Base-by-base conservation (phyloP, 2,113 vertebrate species). In the Channa maculata region DNA sequence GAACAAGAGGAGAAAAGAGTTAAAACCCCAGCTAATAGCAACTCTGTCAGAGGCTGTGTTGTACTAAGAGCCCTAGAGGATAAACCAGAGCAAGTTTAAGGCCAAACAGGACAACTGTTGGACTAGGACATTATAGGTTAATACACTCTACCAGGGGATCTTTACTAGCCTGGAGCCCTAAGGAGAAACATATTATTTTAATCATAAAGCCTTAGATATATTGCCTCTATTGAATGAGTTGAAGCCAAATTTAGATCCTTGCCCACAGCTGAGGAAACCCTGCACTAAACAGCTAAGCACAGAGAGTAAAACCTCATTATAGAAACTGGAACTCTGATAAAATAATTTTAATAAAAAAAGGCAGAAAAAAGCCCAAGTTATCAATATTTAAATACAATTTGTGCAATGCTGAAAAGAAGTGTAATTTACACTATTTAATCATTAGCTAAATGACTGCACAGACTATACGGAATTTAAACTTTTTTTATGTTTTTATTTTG, bases 41-140 rank as follows among this genome's bases (percentile, higher is more conserved):
- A 66, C 63, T 76, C 38, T 68, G 80, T 84, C 65, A 65, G 10
- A 65, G 85, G 86, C 75, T 24, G 57, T 63, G 55, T 82, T 90
- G 51, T 83, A 57, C 51, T n/a, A 52, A 61, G 57, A 48, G 14
- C 52, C 85, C 70, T 71, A 24, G 48, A 63, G 63, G 74, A 78
- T 76, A 79, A 75, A 71, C 24, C 46, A 60, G 59, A 41, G 57
- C 8, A 13, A 76, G 54, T 44, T 59, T 44, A 82, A 84, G 70
- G 76, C 62, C 80, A 77, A 86, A 69, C 14, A 61, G 48, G 51
- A 85, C 67, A 82, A 76, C 33, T 74, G 70, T 54, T 50, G 37
- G 39, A 73, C 63, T 39, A 69, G 46, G 72, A 77, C 44, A 6
- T 74, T 71, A 24, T 24, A 24, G 84, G 65, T 63, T 77, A 85